Percentiles rank a stretch among this genome's conserved stretches.
Evolutionary conservation across 1,140 invertebrate species (phyloP).

Genomic region (Neodiprion pinetum): DNA sequence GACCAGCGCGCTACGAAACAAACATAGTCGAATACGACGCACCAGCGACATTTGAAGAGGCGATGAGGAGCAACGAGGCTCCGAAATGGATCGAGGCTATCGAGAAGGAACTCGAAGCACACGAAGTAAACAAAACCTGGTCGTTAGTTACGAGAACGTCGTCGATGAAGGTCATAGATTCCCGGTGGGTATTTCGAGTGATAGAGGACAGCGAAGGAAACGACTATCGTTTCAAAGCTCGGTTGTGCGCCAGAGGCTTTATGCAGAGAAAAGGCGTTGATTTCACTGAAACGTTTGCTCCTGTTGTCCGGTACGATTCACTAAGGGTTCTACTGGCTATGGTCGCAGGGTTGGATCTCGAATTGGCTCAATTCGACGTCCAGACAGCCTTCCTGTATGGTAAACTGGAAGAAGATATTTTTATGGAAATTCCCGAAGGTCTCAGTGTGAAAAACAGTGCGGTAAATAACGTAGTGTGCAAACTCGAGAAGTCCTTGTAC

Average conservation of each 20-base stretch:
- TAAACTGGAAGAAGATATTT: conserved; percentile 10
- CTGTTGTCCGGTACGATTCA: conserved; percentile 33
- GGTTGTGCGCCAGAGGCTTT: conserved; percentile 40
- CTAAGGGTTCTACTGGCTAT: conserved; percentile 34
- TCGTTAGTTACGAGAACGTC: neutral
- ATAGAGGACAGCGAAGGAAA: conserved; percentile 39
- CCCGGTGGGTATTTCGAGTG: conserved; percentile 43
- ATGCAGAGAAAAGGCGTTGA: conserved; percentile 37
- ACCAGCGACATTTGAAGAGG: conserved; percentile 8
- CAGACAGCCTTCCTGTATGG: too few relatives aligned
- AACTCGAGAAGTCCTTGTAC: too few relatives aligned
- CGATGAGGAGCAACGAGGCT: neutral
- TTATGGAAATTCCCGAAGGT: neutral
- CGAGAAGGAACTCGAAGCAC: neutral
- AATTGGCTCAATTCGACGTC: neutral
- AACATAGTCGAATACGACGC: neutral
- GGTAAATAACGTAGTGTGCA: too few relatives aligned
- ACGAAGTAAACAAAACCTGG: conserved; percentile 9
- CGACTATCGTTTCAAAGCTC: conserved; percentile 27
- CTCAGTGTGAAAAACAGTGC: too few relatives aligned
- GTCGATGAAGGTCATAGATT: conserved; percentile 30
- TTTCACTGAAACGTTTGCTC: conserved; percentile 9
- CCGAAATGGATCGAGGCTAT: neutral
- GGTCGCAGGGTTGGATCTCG: too few relatives aligned
- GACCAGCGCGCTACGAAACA: neutral